These are phyloP conservation scores for Hypsopygia costalis DNA, from an alignment of 2,888 invertebrate species.

Conservation along the genomic window DNA sequence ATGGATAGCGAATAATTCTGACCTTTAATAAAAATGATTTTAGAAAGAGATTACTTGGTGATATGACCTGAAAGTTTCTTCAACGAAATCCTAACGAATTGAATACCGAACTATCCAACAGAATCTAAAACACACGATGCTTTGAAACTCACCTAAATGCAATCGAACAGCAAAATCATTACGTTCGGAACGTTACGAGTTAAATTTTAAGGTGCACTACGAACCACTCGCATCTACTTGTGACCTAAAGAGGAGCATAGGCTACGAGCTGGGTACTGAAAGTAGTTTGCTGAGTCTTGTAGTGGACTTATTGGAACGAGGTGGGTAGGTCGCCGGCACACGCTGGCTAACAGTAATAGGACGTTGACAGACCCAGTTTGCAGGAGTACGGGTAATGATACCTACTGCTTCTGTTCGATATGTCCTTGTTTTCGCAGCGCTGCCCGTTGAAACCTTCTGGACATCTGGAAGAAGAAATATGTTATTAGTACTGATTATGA, in stretches of 20 bases:
- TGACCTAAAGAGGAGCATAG: background rate
- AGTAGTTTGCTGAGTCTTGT: background rate
- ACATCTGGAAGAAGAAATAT: constrained; percentile 84
- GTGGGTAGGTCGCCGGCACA: constrained; percentile 64
- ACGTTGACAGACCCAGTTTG: constrained; percentile 88
- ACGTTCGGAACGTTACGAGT: constrained; percentile 42
- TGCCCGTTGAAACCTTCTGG: constrained; percentile 89
- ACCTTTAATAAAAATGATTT: no score
- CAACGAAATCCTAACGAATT: no score
- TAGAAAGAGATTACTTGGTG: no score
- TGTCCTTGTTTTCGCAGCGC: constrained; percentile 90
- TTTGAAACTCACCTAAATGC: background rate
- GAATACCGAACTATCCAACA: no score
- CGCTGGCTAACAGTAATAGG: constrained; percentile 86
- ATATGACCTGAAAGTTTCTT: no score
- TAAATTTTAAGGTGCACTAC: constrained; percentile 41
- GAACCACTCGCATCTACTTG: background rate
- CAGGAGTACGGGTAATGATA: constrained; percentile 88
- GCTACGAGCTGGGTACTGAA: background rate
- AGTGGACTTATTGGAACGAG: constrained; percentile 59
- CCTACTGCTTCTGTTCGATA: constrained; percentile 88
- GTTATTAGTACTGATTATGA: no score
- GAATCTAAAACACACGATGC: no score
- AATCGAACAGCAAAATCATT: background rate
- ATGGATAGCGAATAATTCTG: no score